A percentile compares a stretch with the other conserved stretches of the same genome.
These are phyloP conservation scores for Xanthia icteritia DNA, from an alignment of 2,888 invertebrate species.

Conservation along the genomic window DNA sequence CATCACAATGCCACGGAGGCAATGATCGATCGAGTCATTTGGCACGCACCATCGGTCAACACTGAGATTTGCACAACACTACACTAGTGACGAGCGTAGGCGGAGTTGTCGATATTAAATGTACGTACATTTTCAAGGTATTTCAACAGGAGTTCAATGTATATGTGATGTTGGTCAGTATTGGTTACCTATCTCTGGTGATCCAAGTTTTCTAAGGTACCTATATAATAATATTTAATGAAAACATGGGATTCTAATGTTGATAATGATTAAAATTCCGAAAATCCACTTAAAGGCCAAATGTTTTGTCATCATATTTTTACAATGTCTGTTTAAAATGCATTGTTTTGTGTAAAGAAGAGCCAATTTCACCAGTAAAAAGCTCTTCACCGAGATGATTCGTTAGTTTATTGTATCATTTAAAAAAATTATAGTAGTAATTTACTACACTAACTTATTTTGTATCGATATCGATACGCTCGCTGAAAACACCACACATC, in stretches of 20 bases:
- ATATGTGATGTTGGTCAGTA: background rate
- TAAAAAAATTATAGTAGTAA: background rate
- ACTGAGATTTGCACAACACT: slow-evolving; percentile 83
- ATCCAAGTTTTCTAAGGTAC: background rate
- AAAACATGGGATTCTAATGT: background rate
- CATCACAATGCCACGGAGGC: slow-evolving; percentile 73
- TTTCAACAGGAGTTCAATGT: background rate
- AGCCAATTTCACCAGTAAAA: background rate
- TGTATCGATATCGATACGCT: slow-evolving; percentile 61
- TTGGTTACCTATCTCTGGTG: background rate
- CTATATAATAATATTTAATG: background rate
- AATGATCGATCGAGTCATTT: slow-evolving; percentile 87
- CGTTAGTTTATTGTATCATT: background rate
- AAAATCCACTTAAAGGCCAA: background rate
- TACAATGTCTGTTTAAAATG: background rate
- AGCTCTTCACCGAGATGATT: background rate
- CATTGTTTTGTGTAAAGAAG: background rate
- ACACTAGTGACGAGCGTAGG: slow-evolving; percentile 65
- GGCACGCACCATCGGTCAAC: slow-evolving; percentile 87
- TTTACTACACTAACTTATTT: background rate
- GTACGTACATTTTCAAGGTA: background rate
- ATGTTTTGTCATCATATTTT: background rate
- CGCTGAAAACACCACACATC: slow-evolving; percentile 53
- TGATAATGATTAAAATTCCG: background rate
- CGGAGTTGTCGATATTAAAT: slow-evolving; percentile 39